Conservation (phyloP, 2,888 invertebrate species). For the Buathra laborator region DNA sequence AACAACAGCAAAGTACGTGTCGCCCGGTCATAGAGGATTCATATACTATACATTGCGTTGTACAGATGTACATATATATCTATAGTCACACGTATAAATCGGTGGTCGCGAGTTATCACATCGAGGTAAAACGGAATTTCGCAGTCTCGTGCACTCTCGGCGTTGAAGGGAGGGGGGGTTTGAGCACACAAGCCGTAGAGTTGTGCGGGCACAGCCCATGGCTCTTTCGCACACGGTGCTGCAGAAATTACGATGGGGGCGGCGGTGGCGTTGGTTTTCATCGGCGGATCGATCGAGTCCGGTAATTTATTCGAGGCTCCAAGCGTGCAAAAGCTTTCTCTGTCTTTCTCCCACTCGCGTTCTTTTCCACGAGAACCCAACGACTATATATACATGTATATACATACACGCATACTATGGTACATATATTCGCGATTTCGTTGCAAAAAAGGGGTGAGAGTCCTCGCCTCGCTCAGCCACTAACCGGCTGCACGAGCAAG, state of each 20-base stretch:
- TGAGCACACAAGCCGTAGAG: constrained; percentile 39
- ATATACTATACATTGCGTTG: neutral
- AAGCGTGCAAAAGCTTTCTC: constrained; percentile 45
- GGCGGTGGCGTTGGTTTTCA: constrained; percentile 64
- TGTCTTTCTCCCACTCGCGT: constrained; percentile 40
- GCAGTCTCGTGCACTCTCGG: constrained; percentile 37
- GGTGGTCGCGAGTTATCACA: constrained; percentile 53
- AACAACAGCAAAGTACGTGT: constrained; percentile 48
- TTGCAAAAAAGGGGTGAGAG: constrained; percentile 34
- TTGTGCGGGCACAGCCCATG: constrained; percentile 48
- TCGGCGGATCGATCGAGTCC: constrained; percentile 72
- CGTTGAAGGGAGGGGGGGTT: constrained; percentile 26
- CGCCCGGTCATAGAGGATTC: constrained; percentile 16
- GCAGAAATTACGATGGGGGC: constrained; percentile 68
- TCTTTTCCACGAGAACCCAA: constrained; percentile 44
- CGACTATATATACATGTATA: constrained; percentile 37
- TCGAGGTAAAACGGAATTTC: constrained; percentile 59
- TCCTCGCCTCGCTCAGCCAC: constrained; percentile 39
- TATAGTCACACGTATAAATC: constrained; percentile 41
- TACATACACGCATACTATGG: neutral
- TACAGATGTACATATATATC: neutral
- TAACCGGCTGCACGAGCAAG: constrained; percentile 60
- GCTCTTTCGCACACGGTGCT: constrained; percentile 61
- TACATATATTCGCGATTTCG: constrained; percentile 49
- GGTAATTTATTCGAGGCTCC: constrained; percentile 74